Evolutionary conservation across 2,113 vertebrate genomes (phyloP), one percentile per base, ranked within the genome.

Genomic region (Seriola aureovittata): DNA sequence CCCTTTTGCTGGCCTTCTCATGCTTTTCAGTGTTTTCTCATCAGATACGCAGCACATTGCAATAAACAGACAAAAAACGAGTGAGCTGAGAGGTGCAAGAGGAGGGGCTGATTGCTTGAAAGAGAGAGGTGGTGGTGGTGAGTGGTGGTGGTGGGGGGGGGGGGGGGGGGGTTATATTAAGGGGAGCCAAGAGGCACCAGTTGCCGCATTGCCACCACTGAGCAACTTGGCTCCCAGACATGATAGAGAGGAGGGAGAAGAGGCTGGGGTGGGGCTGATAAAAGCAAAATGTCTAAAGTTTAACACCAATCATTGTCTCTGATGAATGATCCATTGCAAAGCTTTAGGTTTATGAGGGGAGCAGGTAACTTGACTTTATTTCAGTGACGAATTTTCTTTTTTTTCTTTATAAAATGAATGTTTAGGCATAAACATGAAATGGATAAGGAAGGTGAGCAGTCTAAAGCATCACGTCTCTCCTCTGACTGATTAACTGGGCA

Each of bases 151-250:
- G 3, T 6, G 50, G 36, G 60, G 10, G 0, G 58, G 23, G 17
- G 0, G 25, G n/a, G 19, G 1, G 10, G 75, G 52, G 46, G 46
- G 29, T 0, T 58, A 17, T 70, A 55, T 68, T n/a, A 16, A 25
- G 58, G 67, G 65, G 32, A 65, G 77, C 55, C 29, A 50, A 48
- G 64, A 76, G 73, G 80, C 84, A 93, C 88, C 82, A 89, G 89
- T 92, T 92, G 88, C 91, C 83, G 92, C 93, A 93, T 92, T 91
- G 90, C 86, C 84, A 75, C 87, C 5, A 19, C 71, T 21, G 34
- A 79, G 40, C 73, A 81, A 87, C 60, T 90, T 85, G 44, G 36
- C 34, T 59, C 36, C 17, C 25, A 63, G 83, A 78, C 17, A 17
- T 50, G n/a, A 52, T 5, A 2, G 50, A 42, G 19, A n/a, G 29